Evolutionary conservation across 2,888 invertebrate species (phyloP), one percentile per base, ranked within the genome.

Genomic region (Euclidia mi): DNA sequence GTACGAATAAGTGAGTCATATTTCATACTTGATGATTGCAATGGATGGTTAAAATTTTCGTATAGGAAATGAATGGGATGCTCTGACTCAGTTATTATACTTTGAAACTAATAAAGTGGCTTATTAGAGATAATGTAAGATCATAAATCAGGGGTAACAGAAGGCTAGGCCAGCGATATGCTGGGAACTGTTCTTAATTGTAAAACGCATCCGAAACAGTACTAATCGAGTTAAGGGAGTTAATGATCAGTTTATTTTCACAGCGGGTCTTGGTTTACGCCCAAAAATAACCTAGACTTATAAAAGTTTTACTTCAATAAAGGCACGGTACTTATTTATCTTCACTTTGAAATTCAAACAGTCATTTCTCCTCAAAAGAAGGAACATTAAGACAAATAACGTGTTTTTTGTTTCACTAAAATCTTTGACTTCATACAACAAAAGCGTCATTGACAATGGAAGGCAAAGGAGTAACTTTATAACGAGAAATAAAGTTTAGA

Each of bases 401-500:
- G 14, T 31, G 31, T 46, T 32, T 31, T 38, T 31, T 46, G 40
- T 52, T 48, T 57, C 28, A 7, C 11, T 37, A 11, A 46, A 45
- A 63, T 52, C 41, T 38, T 59, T 34, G 15, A 51, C 28, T 63
- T 49, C 14, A 28, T 38, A 45, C 31, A 28, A 50, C 35, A 38
- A 52, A 42, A 11, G n/a, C 29, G 49, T 45, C 37, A 28, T 46
- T 38, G 53, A 40, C 42, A 52, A 55, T 56, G 40, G 31, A 48
- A 17, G 40, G 37, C 34, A 43, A 58, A 67, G 14, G 55, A 68
- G 32, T 44, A 65, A 63, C 55, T 68, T 71, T 65, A 41, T 57
- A 71, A 65, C 48, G 41, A 65, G 58, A 71, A 67, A 61, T 67
- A 56, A 71, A 71, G 64, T 71, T n/a, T 71, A 40, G 40, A 52